Evolutionary conservation across 2,113 vertebrate genomes (phyloP), one percentile per base, ranked within the genome.

Genomic region (Ictalurus furcatus): DNA sequence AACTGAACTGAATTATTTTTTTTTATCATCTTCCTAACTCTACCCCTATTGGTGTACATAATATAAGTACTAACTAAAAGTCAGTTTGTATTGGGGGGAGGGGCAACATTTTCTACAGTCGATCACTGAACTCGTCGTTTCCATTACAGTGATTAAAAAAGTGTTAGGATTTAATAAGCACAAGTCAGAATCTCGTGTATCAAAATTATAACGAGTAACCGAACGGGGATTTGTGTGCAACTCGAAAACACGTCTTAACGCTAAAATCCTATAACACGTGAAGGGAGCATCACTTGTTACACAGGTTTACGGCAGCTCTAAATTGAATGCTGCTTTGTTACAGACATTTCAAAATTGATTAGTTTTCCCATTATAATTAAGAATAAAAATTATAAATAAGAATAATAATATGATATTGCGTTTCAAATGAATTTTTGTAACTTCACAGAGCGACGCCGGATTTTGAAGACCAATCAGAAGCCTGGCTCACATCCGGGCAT

Each of bases 391-490:
- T 16, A n/a, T 54, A 16, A 80, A 54, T n/a, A 52, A 16, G 0
- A 25, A 48, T 52, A 28, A 54, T n/a, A 80, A 54, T 28, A 16
- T 14, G 0, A 14, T 16, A 14, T 6, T 52, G 12, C 74, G 44
- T 52, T 30, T 80, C 14, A 80, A 56, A 80, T 30, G 7, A n/a
- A 54, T 79, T 79, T 56, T 19, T 52, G 40, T 78, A 14, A 28
- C 1, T n/a, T 3, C 52, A 19, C 30, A 30, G 7, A 34, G 16
- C 7, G 0, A 81, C 4, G 59, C 54, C 1, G 54, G 4, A 56
- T 81, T 48, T 83, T 83, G 21, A 21, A 8, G 34, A 44, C 81
- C 34, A 63, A 84, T 84, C 81, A 63, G 81, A 84, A 63, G 2
- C 23, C 21, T 17, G 81, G 58, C 0, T 84, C 81, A 84, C 59